phyloP scores from a whole-genome alignment of 64 coral and sea anemone genomes.

The Astreopora myriophthalma region DNA sequence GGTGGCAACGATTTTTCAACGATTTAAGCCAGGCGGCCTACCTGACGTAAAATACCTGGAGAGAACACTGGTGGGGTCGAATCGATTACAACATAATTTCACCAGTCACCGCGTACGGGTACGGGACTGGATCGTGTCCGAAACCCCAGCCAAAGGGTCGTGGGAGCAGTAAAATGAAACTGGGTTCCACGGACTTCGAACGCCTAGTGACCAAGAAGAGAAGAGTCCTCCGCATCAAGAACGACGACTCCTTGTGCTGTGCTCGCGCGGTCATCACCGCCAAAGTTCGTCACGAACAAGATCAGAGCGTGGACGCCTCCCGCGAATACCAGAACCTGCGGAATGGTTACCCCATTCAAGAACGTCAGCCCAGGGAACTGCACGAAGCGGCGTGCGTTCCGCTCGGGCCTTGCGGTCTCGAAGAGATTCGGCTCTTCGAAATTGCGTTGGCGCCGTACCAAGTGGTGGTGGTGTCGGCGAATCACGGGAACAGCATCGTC shows the following conservation, averaged over 20 bases:
- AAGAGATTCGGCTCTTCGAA: constrained; percentile 65
- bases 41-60: too few relatives aligned
- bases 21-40: too few relatives aligned
- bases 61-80: too few relatives aligned
- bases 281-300: background rate
- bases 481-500: constrained; percentile 21
- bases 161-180: background rate
- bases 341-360: background rate
- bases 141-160: background rate
- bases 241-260: constrained; percentile 42
- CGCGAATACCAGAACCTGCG: background rate
- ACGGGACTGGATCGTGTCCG: background rate
- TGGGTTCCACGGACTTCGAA: too few relatives aligned
- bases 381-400: constrained; percentile 36
- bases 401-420: constrained; percentile 24
- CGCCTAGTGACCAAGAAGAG: too few relatives aligned
- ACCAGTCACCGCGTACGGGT: background rate
- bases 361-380: constrained; percentile 1
- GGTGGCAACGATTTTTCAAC: too few relatives aligned
- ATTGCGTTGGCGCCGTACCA: constrained; percentile 9
- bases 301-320: background rate
- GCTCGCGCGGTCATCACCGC: background rate
- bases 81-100: background rate
- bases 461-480: constrained; percentile 42
- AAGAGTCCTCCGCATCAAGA: background rate